Base-by-base conservation (phyloP, 2,888 invertebrate genomes). In the Caenorhabditis plicata region DNA sequence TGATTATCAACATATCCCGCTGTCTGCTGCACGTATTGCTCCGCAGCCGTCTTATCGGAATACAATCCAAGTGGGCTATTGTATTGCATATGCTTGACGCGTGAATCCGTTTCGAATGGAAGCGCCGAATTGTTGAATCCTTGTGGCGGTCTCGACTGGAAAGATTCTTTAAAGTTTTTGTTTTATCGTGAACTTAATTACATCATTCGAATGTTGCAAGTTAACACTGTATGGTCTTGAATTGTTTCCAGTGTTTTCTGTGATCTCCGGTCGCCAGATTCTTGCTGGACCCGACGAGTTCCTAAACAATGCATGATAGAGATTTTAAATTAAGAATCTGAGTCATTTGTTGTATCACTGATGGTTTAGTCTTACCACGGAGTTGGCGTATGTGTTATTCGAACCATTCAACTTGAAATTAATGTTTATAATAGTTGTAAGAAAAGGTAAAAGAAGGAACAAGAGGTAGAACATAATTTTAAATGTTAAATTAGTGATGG, bases 21-120 rank as follows among this genome's bases (percentile, higher is more conserved):
- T 11, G 75, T 78, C 52, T 75, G 72, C 50, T 70, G 68, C 19
- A 69, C 53, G 55, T 78, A 78, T 46, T 73, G 73, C 42, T 77
- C 78, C n/a, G 72, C 75, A 17, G 71, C 68, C 36, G 62, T 66
- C 17, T 65, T 54, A n/a, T 58, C 53, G 19, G 73, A 74, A 52
- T 75, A 75, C 26, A 74, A 56, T 0, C 66, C 66, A 46, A 69
- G 44, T 4, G 69, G 69, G 2, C 60, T 56, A 44, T 69, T 69
- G 55, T 69, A 69, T 29, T 69, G 69, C 26, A 66, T 57, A 23
- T 69, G 68, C 48, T 71, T 69, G 13, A 72, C 72, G 17, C 72
- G 51, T 5, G 68, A 66, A 42, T 72, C 72, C n/a, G 68, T 62
- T 15, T 62, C 56, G 53, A 72, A 72, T 8, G 72, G 72, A 33